A percentile compares a stretch with the other conserved stretches of the same genome.
Conservation (phyloP, 2,888 invertebrate genomes). For the Choristoneura rosaceana region DNA sequence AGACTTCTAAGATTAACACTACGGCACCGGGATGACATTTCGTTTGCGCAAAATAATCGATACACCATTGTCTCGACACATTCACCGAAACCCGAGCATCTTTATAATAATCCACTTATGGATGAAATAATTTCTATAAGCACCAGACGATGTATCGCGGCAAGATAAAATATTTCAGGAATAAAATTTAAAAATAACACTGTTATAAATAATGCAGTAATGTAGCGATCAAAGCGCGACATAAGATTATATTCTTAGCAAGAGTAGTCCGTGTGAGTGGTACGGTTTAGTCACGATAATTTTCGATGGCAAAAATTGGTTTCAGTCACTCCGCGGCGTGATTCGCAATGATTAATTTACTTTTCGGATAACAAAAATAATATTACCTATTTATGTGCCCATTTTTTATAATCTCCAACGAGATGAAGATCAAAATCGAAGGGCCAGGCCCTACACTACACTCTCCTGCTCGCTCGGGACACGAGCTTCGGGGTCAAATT, state of each 20-base stretch:
- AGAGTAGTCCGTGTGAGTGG: slow-evolving; percentile 58
- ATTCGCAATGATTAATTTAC: slow-evolving; percentile 40
- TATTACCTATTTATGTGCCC: slow-evolving; percentile 85
- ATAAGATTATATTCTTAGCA: slow-evolving; percentile 82
- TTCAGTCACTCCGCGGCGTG: slow-evolving; percentile 47
- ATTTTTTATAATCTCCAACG: slow-evolving; percentile 80
- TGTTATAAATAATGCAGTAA: slow-evolving; percentile 68
- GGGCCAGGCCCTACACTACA: slow-evolving; percentile 83
- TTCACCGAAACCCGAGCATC: slow-evolving; percentile 75
- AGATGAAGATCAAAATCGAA: slow-evolving; percentile 80
- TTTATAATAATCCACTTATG: slow-evolving; percentile 58
- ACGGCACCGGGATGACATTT: slow-evolving; percentile 84
- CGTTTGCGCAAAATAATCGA: slow-evolving; percentile 85
- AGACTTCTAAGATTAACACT: slow-evolving; percentile 85
- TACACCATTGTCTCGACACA: slow-evolving; percentile 85
- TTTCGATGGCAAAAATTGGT: slow-evolving; percentile 62
- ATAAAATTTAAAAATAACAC: slow-evolving; percentile 68
- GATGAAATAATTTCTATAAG: slow-evolving; percentile 50
- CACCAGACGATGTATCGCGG: slow-evolving; percentile 47
- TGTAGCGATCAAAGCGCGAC: slow-evolving; percentile 76
- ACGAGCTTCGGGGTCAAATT: slow-evolving; percentile 86
- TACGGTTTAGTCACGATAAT: slow-evolving; percentile 68
- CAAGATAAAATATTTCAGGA: slow-evolving; percentile 53
- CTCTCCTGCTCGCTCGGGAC: slow-evolving; percentile 81
- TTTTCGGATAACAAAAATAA: slow-evolving; percentile 56